Percentiles rank a stretch among this genome's conserved stretches.
Conservation (phyloP, 2,113 vertebrate species). For the Paraplagusia blochii region DNA sequence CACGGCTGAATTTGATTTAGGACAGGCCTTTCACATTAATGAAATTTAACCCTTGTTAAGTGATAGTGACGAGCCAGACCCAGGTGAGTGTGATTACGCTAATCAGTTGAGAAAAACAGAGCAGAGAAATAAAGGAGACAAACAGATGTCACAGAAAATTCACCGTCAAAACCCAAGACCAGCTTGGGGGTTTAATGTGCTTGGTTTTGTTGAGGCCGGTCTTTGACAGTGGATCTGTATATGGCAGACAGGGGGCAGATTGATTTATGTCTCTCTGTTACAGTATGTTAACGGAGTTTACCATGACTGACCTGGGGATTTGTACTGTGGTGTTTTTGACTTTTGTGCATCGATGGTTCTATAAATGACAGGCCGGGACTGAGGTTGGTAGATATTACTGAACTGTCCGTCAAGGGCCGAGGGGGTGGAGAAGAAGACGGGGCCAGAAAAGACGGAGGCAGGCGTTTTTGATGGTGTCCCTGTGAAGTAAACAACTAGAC, state of each 20-base stretch:
- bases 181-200: conserved; percentile 46
- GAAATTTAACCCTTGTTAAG: too few species aligned
- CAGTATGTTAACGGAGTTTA: conserved; percentile 62
- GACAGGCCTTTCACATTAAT: too few species aligned
- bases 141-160: not conserved
- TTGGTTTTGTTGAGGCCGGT: conserved; percentile 38
- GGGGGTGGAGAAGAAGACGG: conserved; percentile 34
- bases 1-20: too few species aligned
- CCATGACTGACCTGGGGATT: conserved; percentile 43
- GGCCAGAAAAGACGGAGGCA: conserved; percentile 32
- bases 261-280: conserved; percentile 40
- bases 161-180: conserved; percentile 2
- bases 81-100: too few species aligned
- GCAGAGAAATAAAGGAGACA: too few species aligned
- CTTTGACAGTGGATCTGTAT: conserved; percentile 62
- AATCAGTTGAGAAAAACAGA: too few species aligned
- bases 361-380: conserved; percentile 36
- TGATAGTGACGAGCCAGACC: too few species aligned
- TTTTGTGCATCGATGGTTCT: conserved; percentile 28
- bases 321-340: conserved; percentile 1
- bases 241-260: conserved; percentile 55
- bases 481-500: conserved; percentile 41
- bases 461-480: conserved; percentile 60
- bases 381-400: conserved; percentile 61
- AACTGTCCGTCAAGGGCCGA: conserved; percentile 58